Percentiles rank a stretch among this genome's conserved stretches.
Evolutionary conservation across 2,113 vertebrate species (phyloP).

Genomic region (Pseudonaja textilis): DNA sequence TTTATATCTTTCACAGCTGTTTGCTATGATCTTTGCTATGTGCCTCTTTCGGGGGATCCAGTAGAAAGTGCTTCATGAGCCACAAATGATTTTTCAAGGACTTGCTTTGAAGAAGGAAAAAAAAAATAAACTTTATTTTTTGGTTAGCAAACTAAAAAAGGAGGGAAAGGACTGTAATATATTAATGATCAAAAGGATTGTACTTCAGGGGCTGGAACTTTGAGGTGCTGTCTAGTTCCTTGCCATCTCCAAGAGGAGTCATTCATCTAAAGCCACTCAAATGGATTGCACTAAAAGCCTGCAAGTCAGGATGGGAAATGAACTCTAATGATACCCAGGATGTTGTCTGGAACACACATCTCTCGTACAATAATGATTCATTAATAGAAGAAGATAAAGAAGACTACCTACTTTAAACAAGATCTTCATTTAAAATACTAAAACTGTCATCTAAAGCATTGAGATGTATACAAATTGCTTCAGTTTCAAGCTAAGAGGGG

Average conservation of each 20-base stretch:
- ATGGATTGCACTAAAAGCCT: constrained; percentile 39
- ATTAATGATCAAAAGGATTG: constrained; percentile 74
- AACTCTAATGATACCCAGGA: constrained; percentile 10
- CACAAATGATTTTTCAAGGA: not conserved
- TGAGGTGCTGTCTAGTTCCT: constrained; percentile 79
- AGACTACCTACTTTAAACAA: not conserved
- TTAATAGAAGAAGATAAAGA: constrained; percentile 4
- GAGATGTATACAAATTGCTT: not conserved
- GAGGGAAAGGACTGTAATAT: constrained; percentile 65
- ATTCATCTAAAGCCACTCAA: constrained; percentile 15
- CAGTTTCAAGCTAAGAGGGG: not conserved
- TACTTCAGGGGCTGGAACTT: constrained; percentile 90
- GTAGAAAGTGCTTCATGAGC: constrained; percentile 58
- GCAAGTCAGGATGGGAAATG: not conserved
- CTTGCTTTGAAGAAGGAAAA: constrained; percentile 39
- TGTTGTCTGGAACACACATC: not conserved
- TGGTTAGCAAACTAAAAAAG: constrained; percentile 67
- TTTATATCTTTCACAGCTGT: constrained; percentile 75
- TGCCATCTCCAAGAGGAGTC: constrained; percentile 41
- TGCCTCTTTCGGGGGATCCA: constrained; percentile 92
- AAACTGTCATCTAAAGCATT: constrained; percentile 4
- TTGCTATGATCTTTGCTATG: constrained; percentile 94
- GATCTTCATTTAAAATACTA: not conserved
- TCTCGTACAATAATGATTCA: not conserved
- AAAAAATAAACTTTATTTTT: constrained; percentile 64